Percentiles rank a stretch among this genome's conserved stretches.
Conservation (phyloP, 2,797 vertebrate genomes). For the Pangasius djambal region DNA sequence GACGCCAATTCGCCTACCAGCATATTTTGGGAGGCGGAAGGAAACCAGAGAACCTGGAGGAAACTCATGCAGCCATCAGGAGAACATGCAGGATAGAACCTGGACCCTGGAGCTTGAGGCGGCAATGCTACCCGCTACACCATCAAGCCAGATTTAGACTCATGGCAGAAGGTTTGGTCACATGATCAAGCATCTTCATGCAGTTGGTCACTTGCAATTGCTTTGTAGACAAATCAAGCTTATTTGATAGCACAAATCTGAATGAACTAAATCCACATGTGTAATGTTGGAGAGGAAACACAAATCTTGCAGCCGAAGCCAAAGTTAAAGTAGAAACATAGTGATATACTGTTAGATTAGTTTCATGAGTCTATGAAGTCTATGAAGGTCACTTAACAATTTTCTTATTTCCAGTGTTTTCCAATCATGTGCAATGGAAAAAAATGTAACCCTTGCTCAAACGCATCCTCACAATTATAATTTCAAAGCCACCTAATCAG, state of each 20-base stretch:
- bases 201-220: background rate
- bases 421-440: background rate
- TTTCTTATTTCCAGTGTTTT: background rate
- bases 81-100: background rate
- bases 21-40: background rate
- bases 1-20: background rate
- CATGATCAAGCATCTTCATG: background rate
- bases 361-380: background rate
- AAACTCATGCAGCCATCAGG: background rate
- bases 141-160: background rate
- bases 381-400: background rate
- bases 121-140: background rate
- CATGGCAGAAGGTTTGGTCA: background rate
- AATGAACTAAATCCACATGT: background rate
- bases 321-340: slow-evolving; percentile 9
- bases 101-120: background rate
- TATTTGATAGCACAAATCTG: background rate
- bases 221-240: background rate
- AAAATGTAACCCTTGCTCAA: background rate
- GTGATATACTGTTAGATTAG: background rate
- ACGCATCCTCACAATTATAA: background rate
- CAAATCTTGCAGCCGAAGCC: background rate
- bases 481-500: slow-evolving; percentile 1
- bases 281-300: background rate
- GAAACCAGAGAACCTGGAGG: background rate